Conservation (phyloP, 2,113 vertebrate genomes). For the Mormyrus iriodes region DNA sequence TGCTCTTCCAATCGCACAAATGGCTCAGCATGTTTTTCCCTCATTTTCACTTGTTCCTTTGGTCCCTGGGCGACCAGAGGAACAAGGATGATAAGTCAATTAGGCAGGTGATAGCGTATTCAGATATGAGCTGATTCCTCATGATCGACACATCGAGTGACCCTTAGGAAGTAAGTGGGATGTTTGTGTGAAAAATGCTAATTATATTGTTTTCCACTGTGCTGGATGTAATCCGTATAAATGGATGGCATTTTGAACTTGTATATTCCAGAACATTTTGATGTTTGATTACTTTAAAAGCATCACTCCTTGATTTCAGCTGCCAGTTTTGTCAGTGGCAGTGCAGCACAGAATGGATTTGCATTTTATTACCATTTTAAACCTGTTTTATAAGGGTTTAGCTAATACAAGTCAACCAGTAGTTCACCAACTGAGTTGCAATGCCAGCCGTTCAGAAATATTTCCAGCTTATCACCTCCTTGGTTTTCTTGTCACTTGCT, state of each 20-base stretch:
- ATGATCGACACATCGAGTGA: background rate
- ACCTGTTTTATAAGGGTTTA: conserved; percentile 29
- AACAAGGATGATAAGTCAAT: background rate
- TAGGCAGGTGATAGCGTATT: background rate
- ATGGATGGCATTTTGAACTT: background rate
- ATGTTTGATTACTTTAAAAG: background rate
- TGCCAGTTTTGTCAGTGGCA: background rate
- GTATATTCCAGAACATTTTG: background rate
- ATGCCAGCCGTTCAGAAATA: conserved; percentile 12
- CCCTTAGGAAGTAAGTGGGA: background rate
- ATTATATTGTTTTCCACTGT: background rate
- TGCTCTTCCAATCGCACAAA: background rate
- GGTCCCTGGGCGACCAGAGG: background rate
- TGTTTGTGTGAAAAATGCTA: background rate
- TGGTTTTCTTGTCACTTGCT: conserved; percentile 5
- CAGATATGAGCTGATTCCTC: background rate
- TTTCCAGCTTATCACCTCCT: conserved; percentile 23
- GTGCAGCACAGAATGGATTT: background rate
- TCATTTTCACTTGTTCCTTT: background rate
- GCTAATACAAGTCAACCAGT: conserved; percentile 43
- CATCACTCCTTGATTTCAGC: background rate
- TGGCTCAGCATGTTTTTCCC: background rate
- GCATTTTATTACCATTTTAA: background rate
- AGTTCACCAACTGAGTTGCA: conserved; percentile 28
- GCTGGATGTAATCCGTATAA: background rate